Conservation (phyloP, 1,140 invertebrate species). For the Panagrolaimus sp. region DNA sequence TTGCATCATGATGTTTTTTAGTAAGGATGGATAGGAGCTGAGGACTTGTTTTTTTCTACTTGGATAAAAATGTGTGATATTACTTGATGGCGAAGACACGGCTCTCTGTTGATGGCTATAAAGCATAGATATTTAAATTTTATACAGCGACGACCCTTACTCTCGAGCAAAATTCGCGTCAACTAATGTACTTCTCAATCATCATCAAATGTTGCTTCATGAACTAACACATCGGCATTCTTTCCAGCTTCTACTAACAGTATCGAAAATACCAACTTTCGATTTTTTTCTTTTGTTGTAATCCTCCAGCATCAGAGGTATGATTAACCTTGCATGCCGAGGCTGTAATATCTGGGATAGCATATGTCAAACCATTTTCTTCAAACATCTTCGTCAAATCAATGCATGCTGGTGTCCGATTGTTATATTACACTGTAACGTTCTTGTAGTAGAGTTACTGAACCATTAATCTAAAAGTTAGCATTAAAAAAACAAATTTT, state of each 20-base stretch:
- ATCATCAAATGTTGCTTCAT: constrained; percentile 90
- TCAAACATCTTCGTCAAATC: background rate
- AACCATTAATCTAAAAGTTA: background rate
- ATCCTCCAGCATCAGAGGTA: constrained; percentile 20
- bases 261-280: constrained; percentile 84
- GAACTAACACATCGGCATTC: constrained; percentile 80
- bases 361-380: background rate
- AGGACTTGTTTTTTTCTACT: too few relatives aligned
- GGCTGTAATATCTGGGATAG: background rate
- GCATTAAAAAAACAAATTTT: too few relatives aligned
- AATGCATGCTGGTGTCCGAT: background rate
- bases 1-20: background rate
- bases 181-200: constrained; percentile 40
- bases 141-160: too few relatives aligned
- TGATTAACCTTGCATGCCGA: constrained; percentile 24
- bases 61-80: too few relatives aligned
- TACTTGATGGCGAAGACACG: too few relatives aligned
- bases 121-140: too few relatives aligned
- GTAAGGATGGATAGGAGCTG: too few relatives aligned
- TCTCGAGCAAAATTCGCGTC: too few relatives aligned
- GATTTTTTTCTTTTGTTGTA: constrained; percentile 57
- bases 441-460: background rate
- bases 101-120: too few relatives aligned
- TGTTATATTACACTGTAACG: background rate
- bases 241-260: constrained; percentile 70